Conservation (phyloP, 2,888 invertebrate genomes). For the Drosophila nigricruria region DNA sequence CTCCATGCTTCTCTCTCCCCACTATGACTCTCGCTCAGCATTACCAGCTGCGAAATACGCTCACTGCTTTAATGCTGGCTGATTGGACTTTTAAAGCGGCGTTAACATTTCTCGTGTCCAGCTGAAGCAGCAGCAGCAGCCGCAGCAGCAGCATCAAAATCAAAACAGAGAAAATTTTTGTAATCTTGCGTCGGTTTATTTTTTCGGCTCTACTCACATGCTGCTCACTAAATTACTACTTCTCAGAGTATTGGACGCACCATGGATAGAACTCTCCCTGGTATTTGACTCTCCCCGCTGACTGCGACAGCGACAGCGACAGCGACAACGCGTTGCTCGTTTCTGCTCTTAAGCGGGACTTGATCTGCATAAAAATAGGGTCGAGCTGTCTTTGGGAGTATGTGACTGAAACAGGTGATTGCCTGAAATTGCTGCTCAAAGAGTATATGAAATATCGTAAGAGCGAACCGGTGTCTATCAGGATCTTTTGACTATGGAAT, state of each 20-base stretch:
- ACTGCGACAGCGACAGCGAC: slow-evolving; percentile 31
- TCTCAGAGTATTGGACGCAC: slow-evolving; percentile 62
- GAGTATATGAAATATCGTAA: slow-evolving; percentile 53
- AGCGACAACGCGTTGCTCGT: slow-evolving; percentile 37
- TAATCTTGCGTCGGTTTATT: slow-evolving; percentile 69
- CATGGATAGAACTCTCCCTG: slow-evolving; percentile 70
- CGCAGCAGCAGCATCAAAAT: slow-evolving; percentile 59
- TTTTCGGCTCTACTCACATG: slow-evolving; percentile 54
- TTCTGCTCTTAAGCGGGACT: slow-evolving; percentile 78
- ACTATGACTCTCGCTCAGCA: slow-evolving; percentile 31
- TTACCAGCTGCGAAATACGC: slow-evolving; percentile 65
- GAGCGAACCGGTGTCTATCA: slow-evolving; percentile 71
- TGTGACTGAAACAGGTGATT: slow-evolving; percentile 71
- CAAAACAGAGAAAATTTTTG: slow-evolving; percentile 78
- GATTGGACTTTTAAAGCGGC: slow-evolving; percentile 71
- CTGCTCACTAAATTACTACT: slow-evolving; percentile 64
- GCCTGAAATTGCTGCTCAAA: slow-evolving; percentile 35
- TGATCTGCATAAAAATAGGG: slow-evolving; percentile 78
- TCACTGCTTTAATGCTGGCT: slow-evolving; percentile 63
- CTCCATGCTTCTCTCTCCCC: slow-evolving; percentile 28
- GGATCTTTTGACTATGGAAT: slow-evolving; percentile 51
- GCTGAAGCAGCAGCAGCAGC: slow-evolving; percentile 52
- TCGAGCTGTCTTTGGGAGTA: slow-evolving; percentile 66
- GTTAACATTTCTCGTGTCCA: slow-evolving; percentile 62
- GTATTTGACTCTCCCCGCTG: slow-evolving; percentile 55